Conservation (phyloP, 92 coral and sea anemone genomes). For the Meandrina meandrites region DNA sequence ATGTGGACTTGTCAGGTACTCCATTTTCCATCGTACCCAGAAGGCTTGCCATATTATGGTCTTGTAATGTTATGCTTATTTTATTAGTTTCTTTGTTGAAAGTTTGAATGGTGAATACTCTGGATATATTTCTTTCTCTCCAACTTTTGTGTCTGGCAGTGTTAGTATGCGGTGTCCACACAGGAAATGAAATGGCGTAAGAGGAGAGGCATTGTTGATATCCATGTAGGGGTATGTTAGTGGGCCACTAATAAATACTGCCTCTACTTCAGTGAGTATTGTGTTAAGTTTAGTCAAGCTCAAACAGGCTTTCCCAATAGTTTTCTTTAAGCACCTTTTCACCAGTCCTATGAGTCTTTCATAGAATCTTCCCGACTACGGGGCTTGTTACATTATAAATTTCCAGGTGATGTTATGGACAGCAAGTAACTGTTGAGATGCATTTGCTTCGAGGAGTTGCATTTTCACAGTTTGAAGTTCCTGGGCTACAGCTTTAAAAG, state of each 20-base stretch:
- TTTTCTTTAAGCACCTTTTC: constrained; percentile 52
- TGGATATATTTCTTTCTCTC: constrained; percentile 21
- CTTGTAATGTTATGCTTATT: constrained; percentile 23
- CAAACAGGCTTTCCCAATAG: constrained; percentile 41
- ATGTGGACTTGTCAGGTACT: constrained; percentile 26
- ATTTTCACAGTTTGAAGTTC: constrained; percentile 24
- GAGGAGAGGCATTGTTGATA: constrained; percentile 30
- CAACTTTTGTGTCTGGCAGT: constrained; percentile 10
- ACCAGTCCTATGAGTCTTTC: constrained; percentile 45
- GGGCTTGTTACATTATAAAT: constrained; percentile 53
- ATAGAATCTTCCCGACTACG: constrained; percentile 58
- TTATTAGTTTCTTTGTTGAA: constrained; percentile 20
- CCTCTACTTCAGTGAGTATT: constrained; percentile 45
- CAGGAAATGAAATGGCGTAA: constrained; percentile 39
- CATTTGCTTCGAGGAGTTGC: constrained; percentile 15
- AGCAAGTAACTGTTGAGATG: constrained; percentile 21
- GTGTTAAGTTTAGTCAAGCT: constrained; percentile 50
- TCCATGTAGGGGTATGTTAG: constrained; percentile 24
- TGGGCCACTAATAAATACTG: constrained; percentile 36
- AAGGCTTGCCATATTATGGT: constrained; percentile 5
- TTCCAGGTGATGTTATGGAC: constrained; percentile 37
- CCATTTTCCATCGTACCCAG: constrained; percentile 30
- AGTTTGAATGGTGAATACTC: constrained; percentile 17
- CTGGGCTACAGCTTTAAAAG: constrained; percentile 53
- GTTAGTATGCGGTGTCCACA: constrained; percentile 20